Evolutionary conservation across 1,140 invertebrate species (phyloP), one percentile per base, ranked within the genome.

Genomic region (Nylanderia fulva): DNA sequence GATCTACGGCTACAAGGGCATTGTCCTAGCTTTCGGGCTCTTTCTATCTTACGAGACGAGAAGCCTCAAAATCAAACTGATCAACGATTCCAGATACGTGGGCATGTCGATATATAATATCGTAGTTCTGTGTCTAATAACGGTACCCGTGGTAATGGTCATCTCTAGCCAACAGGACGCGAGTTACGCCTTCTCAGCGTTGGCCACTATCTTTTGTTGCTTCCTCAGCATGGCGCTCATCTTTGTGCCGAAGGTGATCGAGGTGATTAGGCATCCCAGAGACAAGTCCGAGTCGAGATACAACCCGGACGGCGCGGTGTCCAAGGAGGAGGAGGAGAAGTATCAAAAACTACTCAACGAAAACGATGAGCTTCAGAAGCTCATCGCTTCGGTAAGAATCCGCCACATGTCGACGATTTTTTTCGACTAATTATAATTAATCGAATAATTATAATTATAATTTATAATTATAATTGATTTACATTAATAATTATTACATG

Each of bases 61-160:
- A 64, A 99, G 98, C 82, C 97, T 99, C 29, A 99, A 99, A 95
- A 97, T 98, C 9, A 97, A 98, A 83, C 97, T 98, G 93, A 98
- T 98, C 90, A 98, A 98, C 94, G 99, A 99, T 95, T 99, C 98
- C 0, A 96, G 99, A 91, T 99, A 99, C 94, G 99, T 99, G 13
- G 99, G 99, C 86, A 99, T 99, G 98, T 98, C 98, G 89, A 99
- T 99, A 92, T 99, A 99, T 95, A 99, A 99, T 95, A 99, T 99
- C 64, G 99, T 99, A 77, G 98, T 99, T 33, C 96, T 99, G 15
- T 99, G 99, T 93, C 95, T 99, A 76, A 99, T 99, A 92, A 99
- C 99, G 11, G 99, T 98, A 15, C 99, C 99, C 0, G 99, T 99
- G 52, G 98, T 98, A 13, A 96, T 99, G 95, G 98, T 99, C 18